A percentile compares a stretch with the other conserved stretches of the same genome.
Conservation (phyloP, 2,113 vertebrate species). For the Anolis carolinensis region DNA sequence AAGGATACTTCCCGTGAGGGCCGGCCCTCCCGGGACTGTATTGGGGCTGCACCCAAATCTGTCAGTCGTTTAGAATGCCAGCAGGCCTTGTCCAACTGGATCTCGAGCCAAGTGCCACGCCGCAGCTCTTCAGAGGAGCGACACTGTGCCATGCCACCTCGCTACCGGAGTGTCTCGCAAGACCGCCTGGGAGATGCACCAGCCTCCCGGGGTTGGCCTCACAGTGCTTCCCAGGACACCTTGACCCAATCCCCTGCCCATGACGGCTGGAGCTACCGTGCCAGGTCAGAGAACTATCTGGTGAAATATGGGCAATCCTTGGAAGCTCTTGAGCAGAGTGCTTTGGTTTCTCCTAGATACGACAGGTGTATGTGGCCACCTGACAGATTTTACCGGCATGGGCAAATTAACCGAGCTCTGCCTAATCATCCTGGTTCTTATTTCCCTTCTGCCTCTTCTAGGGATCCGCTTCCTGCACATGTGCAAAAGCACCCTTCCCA, state of each 20-base stretch:
- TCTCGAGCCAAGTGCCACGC: conserved; percentile 84
- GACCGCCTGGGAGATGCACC: conserved; percentile 85
- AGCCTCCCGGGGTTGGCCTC: conserved; percentile 80
- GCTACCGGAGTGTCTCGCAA: conserved; percentile 93
- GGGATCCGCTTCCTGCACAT: conserved; percentile 37
- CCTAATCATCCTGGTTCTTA: conserved; percentile 49
- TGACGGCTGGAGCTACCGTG: conserved; percentile 74
- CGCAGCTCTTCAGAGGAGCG: conserved; percentile 76
- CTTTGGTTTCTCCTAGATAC: conserved; percentile 74
- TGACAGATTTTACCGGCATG: conserved; percentile 44
- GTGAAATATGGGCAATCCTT: conserved; percentile 81
- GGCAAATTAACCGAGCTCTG: conserved; percentile 55
- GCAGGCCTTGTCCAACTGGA: conserved; percentile 91
- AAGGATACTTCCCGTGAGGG: conserved; percentile 53
- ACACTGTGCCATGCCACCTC: conserved; percentile 78
- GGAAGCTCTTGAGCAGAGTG: conserved; percentile 82
- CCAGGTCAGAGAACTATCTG: conserved; percentile 87
- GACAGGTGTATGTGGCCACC: conserved; percentile 74
- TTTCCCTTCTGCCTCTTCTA: conserved; percentile 57
- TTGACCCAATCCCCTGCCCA: conserved; percentile 76
- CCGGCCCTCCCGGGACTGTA: conserved; percentile 65
- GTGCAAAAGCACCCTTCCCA: conserved; percentile 77
- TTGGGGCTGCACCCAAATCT: conserved; percentile 60
- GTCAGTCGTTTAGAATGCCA: conserved; percentile 81
- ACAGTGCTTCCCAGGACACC: conserved; percentile 94